Evolutionary conservation across 2,113 vertebrate species (phyloP).

Genomic region (Chionodraco myersi): DNA sequence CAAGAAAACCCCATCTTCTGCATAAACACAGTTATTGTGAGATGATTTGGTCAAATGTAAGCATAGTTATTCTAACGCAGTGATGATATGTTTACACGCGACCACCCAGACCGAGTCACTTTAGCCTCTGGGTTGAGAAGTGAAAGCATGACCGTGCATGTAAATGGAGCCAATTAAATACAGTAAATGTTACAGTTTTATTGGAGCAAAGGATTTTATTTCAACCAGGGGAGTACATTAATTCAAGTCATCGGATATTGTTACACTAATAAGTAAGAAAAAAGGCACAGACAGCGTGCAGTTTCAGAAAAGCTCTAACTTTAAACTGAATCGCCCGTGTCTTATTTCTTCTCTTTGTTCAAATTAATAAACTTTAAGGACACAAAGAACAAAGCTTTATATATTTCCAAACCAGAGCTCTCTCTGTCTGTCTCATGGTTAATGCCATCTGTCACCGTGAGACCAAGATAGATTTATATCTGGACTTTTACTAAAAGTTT

Average conservation of each 20-base stretch:
- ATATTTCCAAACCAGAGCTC: conserved; percentile 35
- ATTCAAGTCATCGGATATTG: not conserved
- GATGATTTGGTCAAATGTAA: conserved; percentile 6
- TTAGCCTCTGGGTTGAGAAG: not conserved
- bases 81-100: not conserved
- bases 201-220: conserved; percentile 10
- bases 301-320: not conserved
- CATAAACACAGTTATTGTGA: conserved; percentile 10
- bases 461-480: conserved; percentile 58
- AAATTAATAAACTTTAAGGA: conserved; percentile 18
- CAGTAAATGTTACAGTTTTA: not conserved
- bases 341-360: conserved; percentile 27
- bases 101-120: not conserved
- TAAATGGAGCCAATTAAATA: not conserved
- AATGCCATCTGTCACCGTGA: conserved; percentile 32
- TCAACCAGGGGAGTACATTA: not conserved
- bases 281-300: not conserved
- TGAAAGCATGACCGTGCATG: not conserved
- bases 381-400: conserved; percentile 39
- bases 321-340: not conserved
- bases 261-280: not conserved
- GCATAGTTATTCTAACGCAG: not conserved
- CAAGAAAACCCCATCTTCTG: conserved; percentile 3
- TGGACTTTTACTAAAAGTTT: conserved; percentile 59
- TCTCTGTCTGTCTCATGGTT: conserved; percentile 19